Evolutionary conservation across 2,113 vertebrate genomes (phyloP), one percentile per base, ranked within the genome.

Genomic region (Abramis brama): DNA sequence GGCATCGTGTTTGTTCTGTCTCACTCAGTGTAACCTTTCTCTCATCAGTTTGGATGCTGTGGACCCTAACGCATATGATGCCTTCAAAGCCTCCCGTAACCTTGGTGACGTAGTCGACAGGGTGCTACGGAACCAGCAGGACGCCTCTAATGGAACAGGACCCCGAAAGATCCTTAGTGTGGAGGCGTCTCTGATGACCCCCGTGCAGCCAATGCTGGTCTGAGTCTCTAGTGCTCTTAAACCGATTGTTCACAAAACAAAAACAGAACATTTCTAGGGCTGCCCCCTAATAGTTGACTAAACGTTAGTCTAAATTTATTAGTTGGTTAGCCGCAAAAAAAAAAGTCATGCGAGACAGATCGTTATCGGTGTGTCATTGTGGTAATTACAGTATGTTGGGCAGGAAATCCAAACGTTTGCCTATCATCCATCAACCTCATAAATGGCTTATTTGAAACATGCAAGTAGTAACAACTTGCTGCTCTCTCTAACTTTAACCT

Each of bases 121-220:
- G 1, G 97, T 99, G 33, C 92, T 99, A 88, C 94, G 80, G 84
- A 99, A 99, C 79, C 95, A 97, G 85, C 94, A 96, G 94, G 97
- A 98, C 17, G 93, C 95, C 0, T 91, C 95, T 85, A 95, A 94
- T 43, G 83, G 92, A 19, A 96, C 96, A 0, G 98, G 98, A 0
- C 88, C 90, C 70, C 95, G 95, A 87, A 96, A 93, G 2, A 86
- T 95, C 3, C 95, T 99, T 62, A 97, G 96, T 0, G 93, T 99
- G 5, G 96, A 98, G 93, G 98, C 98, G 17, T 94, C 96, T 0
- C 95, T 99, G 83, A 97, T 99, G 98, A 99, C 98, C 4, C 98
- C 98, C 0, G 97, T 99, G 47, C 98, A 99, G 93, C 98, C 98
- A 81, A 99, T 99, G 98, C 91, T 99, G 97, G 98, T 99, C 88